Evolutionary conservation across 1,140 invertebrate species (phyloP).

Genomic region (Agrypnia vestita): DNA sequence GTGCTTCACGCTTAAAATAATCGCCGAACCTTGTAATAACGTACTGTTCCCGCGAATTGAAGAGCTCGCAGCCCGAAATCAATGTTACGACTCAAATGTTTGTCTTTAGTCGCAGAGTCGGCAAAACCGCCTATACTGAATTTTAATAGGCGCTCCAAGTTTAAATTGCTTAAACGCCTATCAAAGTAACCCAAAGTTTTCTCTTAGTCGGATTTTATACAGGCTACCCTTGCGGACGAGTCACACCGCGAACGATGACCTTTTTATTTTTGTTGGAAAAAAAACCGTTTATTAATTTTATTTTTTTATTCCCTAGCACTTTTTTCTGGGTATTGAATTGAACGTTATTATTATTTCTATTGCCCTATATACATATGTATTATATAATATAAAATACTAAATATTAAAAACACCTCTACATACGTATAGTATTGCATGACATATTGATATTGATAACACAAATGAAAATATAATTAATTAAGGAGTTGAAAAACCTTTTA

Average conservation of each 20-base stretch:
- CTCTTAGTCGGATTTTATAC: slow-evolving; percentile 33
- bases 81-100: slow-evolving; percentile 54
- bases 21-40: neutral
- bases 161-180: slow-evolving; percentile 52
- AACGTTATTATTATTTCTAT: no score
- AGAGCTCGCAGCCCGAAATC: slow-evolving; percentile 39
- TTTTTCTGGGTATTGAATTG: no score
- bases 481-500: no score
- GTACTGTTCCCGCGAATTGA: neutral
- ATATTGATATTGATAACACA: no score
- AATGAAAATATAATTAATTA: no score
- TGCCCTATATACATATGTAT: no score
- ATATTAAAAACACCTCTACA: no score
- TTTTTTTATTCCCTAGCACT: no score
- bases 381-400: no score
- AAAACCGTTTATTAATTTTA: no score
- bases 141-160: slow-evolving; percentile 53
- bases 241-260: neutral
- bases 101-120: slow-evolving; percentile 53
- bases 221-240: neutral
- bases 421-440: no score
- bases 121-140: slow-evolving; percentile 50
- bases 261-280: neutral
- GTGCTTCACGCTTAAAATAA: neutral
- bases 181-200: slow-evolving; percentile 52